Evolutionary conservation across 2,888 invertebrate genomes (phyloP), one percentile per base, ranked within the genome.

Genomic region (Amiota minor): DNA sequence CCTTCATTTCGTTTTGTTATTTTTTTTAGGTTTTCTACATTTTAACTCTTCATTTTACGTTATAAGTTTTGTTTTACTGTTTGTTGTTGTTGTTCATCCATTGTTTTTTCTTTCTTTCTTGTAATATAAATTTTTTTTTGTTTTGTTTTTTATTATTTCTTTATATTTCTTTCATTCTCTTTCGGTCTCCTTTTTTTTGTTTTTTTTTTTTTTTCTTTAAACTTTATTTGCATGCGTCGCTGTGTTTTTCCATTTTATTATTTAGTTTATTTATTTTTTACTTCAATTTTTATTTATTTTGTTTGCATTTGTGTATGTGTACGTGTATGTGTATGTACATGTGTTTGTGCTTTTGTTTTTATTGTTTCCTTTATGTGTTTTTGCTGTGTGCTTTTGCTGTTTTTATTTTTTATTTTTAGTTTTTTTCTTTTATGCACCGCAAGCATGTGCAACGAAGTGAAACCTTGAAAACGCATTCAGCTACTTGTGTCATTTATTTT

Each of bases 41-140:
- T 12, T 50, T 50, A 16, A n/a, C 50, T n/a, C 35, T 35, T 35
- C 35, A 35, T 35, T 35, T 35, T 35, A 6, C n/a, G 2, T 35
- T 35, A 6, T 35, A 35, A 35, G 2, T 35, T 35, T 35, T 35
- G 2, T 8, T 35, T 35, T 35, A 35, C 35, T 6, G 2, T 35
- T 53, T 71, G 47, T 47, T 59, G 50, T 35, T 65, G 70, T 47
- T 55, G 18, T 49, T 55, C 10, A 72, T 71, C 4, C 73, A 55
- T 71, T 74, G 77, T 72, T 47, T 74, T 75, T 78, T 55, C 73
- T 74, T 76, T 75, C n/a, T 74, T 75, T 80, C 80, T 75, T 35
- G 35, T 35, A 35, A 35, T 6, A 35, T 56, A 18, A 16, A 8
- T 56, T 56, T 56, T 56, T 56, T 56, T 56, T 56, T 4, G 18